These are phyloP conservation scores for Rutilus rutilus DNA, from an alignment of 2,113 vertebrate species.

Conservation along the genomic window DNA sequence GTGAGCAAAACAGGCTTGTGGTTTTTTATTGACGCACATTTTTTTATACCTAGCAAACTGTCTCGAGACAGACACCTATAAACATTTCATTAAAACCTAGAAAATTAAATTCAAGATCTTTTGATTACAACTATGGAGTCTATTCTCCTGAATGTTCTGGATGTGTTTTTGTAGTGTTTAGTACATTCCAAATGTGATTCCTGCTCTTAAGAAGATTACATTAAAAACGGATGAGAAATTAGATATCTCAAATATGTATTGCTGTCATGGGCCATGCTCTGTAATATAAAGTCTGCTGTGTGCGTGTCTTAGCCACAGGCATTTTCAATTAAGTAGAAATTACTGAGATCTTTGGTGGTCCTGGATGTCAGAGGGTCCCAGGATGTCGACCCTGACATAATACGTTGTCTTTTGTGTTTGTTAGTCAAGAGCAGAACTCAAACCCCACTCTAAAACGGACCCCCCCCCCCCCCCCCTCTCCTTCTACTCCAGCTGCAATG, in stretches of 20 bases:
- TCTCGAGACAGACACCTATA: slow-evolving; percentile 31
- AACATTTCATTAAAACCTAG: slow-evolving; percentile 17
- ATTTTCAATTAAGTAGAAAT: slow-evolving; percentile 59
- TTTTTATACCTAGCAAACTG: not conserved
- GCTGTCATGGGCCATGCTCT: slow-evolving; percentile 23
- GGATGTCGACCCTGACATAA: slow-evolving; percentile 55
- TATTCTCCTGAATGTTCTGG: not conserved
- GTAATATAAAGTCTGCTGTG: slow-evolving; percentile 34
- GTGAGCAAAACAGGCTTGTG: not conserved
- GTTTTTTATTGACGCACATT: not conserved
- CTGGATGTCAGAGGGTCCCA: slow-evolving; percentile 45
- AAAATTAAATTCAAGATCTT: not conserved
- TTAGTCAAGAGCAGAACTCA: slow-evolving; percentile 26
- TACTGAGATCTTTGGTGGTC: slow-evolving; percentile 53
- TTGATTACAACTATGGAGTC: not conserved
- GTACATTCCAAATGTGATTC: slow-evolving; percentile 31
- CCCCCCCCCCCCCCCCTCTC: too few species aligned
- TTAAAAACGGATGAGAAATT: slow-evolving; percentile 49
- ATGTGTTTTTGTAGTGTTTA: not conserved
- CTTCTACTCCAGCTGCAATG: slow-evolving; percentile 17
- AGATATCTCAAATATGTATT: slow-evolving; percentile 46
- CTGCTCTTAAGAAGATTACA: slow-evolving; percentile 44
- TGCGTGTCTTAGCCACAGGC: slow-evolving; percentile 51
- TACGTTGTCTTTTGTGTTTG: slow-evolving; percentile 42
- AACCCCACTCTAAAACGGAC: not conserved